A percentile compares a stretch with the other conserved stretches of the same genome.
These are phyloP conservation scores for Yponomeuta malinellus DNA, from an alignment of 2,888 invertebrate genomes.

Conservation along the genomic window DNA sequence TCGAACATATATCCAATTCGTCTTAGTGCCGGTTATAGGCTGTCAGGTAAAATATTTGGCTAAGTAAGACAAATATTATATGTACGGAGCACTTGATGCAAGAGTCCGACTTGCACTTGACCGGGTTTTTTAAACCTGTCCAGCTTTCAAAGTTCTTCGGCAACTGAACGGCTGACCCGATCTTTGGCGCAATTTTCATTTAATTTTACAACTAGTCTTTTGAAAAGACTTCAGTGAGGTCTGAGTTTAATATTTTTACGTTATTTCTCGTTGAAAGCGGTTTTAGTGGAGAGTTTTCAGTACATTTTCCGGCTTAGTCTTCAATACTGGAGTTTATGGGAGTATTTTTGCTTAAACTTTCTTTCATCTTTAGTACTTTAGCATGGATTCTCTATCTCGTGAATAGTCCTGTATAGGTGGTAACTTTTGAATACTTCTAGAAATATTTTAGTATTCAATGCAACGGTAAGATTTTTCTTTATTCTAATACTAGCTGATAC, in stretches of 20 bases:
- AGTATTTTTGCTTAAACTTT: background rate
- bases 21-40: too few relatives aligned
- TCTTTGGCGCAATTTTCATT: background rate
- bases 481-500: too few relatives aligned
- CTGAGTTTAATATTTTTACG: background rate
- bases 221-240: background rate
- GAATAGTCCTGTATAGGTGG: too few relatives aligned
- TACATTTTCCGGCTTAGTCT: background rate
- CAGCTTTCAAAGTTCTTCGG: background rate
- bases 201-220: background rate
- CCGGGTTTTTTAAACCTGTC: background rate
- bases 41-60: too few relatives aligned
- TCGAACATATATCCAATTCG: too few relatives aligned
- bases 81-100: too few relatives aligned
- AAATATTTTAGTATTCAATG: too few relatives aligned
- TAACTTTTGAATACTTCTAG: too few relatives aligned
- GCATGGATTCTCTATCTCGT: background rate
- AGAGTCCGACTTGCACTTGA: background rate
- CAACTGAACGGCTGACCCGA: background rate
- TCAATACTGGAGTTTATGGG: background rate
- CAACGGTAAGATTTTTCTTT: too few relatives aligned
- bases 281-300: background rate
- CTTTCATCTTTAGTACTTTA: background rate
- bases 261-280: background rate
- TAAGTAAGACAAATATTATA: too few relatives aligned